A percentile compares a stretch with the other conserved stretches of the same genome.
phyloP scores from a whole-genome alignment of 2,888 invertebrate genomes.

The Cactoblastis cactorum region DNA sequence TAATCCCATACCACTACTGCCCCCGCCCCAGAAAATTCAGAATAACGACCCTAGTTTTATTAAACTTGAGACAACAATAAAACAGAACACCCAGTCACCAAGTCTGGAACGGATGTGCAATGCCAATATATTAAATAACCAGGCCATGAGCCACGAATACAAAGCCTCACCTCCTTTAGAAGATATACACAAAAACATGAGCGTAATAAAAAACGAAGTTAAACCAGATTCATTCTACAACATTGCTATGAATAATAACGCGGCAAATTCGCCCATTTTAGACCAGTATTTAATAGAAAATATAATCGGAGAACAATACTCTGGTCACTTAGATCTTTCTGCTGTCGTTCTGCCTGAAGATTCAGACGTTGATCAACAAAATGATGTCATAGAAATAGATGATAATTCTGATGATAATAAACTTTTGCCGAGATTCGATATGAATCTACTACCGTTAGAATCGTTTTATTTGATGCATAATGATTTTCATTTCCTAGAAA shows the following conservation, averaged over 20 bases:
- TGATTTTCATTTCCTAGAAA: conserved; percentile 69
- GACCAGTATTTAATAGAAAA: conserved; percentile 69
- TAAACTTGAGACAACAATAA: conserved; percentile 68
- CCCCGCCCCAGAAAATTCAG: conserved; percentile 61
- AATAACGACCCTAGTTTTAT: conserved; percentile 67
- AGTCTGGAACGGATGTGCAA: conserved; percentile 69
- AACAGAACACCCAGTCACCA: conserved; percentile 71
- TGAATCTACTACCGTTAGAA: conserved; percentile 60
- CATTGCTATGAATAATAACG: conserved; percentile 46
- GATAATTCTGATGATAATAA: conserved; percentile 73
- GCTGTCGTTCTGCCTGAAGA: conserved; percentile 53
- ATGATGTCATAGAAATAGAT: conserved; percentile 70
- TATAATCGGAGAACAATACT: conserved; percentile 64
- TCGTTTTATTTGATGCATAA: conserved; percentile 67
- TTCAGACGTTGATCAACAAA: conserved; percentile 47
- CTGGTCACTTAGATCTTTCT: conserved; percentile 57
- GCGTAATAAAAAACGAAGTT: conserved; percentile 68
- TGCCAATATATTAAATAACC: conserved; percentile 55
- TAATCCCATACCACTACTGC: conserved; percentile 57
- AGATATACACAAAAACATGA: conserved; percentile 69
- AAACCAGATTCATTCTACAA: conserved; percentile 67
- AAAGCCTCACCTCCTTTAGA: conserved; percentile 71
- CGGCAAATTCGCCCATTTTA: conserved; percentile 53
- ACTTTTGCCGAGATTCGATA: conserved; percentile 60
- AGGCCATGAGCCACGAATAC: conserved; percentile 55